Conservation (phyloP, 2,113 vertebrate genomes). For the Sisor rabdophorus region DNA sequence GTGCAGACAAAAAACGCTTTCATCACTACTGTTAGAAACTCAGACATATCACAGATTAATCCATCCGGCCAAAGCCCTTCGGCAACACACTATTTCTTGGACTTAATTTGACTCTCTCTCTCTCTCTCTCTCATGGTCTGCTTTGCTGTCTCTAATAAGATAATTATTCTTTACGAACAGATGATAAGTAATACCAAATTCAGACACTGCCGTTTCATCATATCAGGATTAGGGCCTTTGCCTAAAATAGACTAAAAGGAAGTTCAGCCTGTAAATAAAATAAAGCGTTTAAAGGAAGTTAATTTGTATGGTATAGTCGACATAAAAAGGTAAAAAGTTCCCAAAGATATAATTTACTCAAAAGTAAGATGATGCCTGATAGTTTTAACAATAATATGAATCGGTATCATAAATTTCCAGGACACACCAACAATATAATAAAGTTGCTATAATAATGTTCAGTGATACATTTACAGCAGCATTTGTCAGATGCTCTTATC, state of each 20-base stretch:
- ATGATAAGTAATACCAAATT: neutral
- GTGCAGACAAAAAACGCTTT: conserved; percentile 58
- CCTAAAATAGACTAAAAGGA: neutral
- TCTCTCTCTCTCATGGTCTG: neutral
- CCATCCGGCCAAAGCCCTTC: conserved; percentile 49
- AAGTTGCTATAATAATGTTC: too few relatives aligned
- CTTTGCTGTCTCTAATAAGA: neutral
- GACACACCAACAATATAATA: too few relatives aligned
- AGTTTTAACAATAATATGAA: neutral
- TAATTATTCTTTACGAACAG: conserved; percentile 12
- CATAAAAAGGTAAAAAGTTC: too few relatives aligned
- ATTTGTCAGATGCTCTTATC: too few relatives aligned
- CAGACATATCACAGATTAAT: conserved; percentile 54
- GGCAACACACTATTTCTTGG: conserved; percentile 40
- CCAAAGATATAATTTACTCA: neutral
- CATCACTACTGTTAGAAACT: conserved; percentile 59
- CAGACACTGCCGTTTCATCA: neutral
- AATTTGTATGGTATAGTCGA: neutral
- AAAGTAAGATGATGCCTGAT: neutral
- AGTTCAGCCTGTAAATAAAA: neutral
- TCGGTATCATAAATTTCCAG: too few relatives aligned
- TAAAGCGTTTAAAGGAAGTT: neutral
- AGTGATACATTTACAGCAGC: too few relatives aligned
- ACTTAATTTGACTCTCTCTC: conserved; percentile 35
- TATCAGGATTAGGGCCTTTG: neutral